phyloP scores from a whole-genome alignment of 2,797 vertebrate species.

The Alexandromys oeconomus region DNA sequence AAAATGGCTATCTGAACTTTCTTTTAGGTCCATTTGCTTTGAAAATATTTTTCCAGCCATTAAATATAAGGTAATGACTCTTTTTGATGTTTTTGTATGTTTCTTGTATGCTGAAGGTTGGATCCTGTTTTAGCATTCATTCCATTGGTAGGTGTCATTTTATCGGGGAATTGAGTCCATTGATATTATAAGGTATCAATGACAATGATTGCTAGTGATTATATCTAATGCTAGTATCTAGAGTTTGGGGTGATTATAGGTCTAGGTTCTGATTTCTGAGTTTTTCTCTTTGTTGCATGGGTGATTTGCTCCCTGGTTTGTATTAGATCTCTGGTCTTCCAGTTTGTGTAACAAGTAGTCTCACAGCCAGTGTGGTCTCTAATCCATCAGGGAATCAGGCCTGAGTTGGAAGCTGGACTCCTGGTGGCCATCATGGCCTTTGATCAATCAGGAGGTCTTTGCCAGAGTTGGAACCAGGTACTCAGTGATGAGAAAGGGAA shows the following conservation, averaged over 20 bases:
- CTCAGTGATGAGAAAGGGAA: not conserved
- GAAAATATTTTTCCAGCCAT: too few relatives aligned
- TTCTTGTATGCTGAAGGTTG: too few relatives aligned
- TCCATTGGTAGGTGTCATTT: too few relatives aligned
- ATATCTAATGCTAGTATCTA: not conserved
- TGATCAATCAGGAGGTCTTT: not conserved
- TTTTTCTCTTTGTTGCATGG: not conserved
- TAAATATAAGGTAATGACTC: too few relatives aligned
- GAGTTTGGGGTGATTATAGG: not conserved
- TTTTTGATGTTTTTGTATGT: too few relatives aligned
- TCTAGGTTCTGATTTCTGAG: not conserved
- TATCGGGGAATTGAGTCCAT: too few relatives aligned
- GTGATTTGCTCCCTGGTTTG: not conserved
- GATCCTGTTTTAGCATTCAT: too few relatives aligned
- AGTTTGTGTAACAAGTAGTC: not conserved
- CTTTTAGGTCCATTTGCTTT: too few relatives aligned
- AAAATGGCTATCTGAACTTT: too few relatives aligned
- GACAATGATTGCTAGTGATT: not conserved
- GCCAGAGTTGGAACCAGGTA: not conserved
- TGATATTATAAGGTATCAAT: too few relatives aligned
- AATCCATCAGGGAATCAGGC: not conserved
- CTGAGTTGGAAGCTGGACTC: not conserved
- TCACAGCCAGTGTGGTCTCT: not conserved
- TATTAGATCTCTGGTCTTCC: not conserved
- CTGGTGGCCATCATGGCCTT: not conserved